Percentiles rank a stretch among this genome's conserved stretches.
phyloP scores from a whole-genome alignment of 2,888 invertebrate species.

The Cerastis rubricosa region DNA sequence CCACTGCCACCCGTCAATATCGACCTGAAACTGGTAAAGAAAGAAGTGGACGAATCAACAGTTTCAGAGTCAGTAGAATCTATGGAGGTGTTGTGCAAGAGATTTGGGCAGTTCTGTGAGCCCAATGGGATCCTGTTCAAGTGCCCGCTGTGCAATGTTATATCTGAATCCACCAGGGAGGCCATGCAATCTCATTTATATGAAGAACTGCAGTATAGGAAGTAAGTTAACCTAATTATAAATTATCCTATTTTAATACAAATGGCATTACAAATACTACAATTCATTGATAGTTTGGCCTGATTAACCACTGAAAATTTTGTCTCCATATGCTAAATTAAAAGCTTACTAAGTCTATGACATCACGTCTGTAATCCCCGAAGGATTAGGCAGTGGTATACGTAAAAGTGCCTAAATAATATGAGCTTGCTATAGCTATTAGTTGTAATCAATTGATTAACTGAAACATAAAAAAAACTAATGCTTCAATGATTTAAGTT shows the following conservation, averaged over 20 bases:
- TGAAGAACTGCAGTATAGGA: conserved; percentile 92
- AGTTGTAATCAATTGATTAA: background rate
- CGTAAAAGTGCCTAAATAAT: background rate
- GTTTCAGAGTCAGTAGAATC: conserved; percentile 59
- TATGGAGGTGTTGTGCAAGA: conserved; percentile 78
- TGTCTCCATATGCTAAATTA: background rate
- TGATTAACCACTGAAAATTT: background rate
- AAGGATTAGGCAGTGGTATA: background rate
- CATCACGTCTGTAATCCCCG: background rate
- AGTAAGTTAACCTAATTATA: conserved; percentile 83
- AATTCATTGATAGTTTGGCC: background rate
- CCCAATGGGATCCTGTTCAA: conserved; percentile 90
- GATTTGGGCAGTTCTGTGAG: conserved; percentile 83
- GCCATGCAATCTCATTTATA: conserved; percentile 93
- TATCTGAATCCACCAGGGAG: conserved; percentile 89
- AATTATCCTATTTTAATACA: background rate
- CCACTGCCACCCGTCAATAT: conserved; percentile 55
- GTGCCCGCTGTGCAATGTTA: conserved; percentile 92
- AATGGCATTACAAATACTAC: background rate
- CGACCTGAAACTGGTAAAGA: conserved; percentile 83
- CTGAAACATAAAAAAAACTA: background rate
- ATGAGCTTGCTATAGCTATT: background rate
- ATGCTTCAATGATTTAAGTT: background rate
- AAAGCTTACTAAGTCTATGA: background rate
- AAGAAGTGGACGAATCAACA: conserved; percentile 70